Evolutionary conservation across 2,888 invertebrate species (phyloP).

Genomic region (Leptura quadrifasciata): DNA sequence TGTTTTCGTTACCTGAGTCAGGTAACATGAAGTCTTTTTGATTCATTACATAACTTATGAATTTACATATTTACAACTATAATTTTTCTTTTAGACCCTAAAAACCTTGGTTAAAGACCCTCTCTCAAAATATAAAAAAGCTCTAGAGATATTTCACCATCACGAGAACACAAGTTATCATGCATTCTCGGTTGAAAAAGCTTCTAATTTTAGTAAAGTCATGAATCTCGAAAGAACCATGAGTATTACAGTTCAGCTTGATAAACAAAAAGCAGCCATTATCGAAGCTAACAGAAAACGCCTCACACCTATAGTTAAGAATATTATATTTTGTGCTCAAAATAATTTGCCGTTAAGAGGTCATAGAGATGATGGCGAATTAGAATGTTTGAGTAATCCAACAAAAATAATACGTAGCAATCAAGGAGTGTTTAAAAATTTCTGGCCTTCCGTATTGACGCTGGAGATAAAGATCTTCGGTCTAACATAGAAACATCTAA

Average conservation of each 20-base stretch:
- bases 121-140: background rate
- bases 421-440: conserved; percentile 6
- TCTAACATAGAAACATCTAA: background rate
- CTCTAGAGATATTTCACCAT: background rate
- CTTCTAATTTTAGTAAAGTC: background rate
- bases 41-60: background rate
- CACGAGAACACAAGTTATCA: background rate
- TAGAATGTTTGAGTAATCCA: no score
- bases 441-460: background rate
- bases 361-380: no score
- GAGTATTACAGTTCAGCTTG: conserved; percentile 4
- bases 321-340: no score
- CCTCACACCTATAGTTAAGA: background rate
- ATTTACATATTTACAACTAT: no score
- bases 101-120: no score
- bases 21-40: background rate
- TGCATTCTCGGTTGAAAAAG: background rate
- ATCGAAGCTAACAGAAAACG: background rate
- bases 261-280: conserved; percentile 9
- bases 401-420: no score
- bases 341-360: no score
- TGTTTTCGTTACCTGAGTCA: background rate
- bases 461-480: background rate
- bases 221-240: background rate
- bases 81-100: no score